Evolutionary conservation across 2,113 vertebrate species (phyloP).

Genomic region (Sturnus vulgaris): DNA sequence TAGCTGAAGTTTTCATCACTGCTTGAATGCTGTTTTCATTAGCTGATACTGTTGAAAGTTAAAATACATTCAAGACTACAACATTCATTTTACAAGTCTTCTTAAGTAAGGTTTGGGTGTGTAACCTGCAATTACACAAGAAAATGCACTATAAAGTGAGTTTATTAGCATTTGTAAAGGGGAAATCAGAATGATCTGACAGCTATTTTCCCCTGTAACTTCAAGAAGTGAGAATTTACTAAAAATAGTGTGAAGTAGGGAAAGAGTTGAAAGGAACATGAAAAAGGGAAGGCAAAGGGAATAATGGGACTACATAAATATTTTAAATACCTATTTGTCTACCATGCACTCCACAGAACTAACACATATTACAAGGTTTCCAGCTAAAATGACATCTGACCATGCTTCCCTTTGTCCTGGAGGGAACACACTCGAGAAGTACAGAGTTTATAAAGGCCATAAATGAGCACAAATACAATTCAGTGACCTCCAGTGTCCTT

Average conservation of each 20-base stretch:
- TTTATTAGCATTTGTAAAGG: constrained; percentile 2
- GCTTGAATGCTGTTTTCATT: not conserved
- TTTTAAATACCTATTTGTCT: not conserved
- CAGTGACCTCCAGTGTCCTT: constrained; percentile 56
- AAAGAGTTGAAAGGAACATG: not conserved
- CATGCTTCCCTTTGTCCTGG: not conserved
- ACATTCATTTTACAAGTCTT: not conserved
- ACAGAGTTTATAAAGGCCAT: not conserved
- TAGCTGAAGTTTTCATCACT: not conserved
- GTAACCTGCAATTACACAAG: constrained; percentile 27
- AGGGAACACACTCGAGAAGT: not conserved
- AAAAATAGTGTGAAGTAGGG: not conserved
- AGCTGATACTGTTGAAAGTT: not conserved
- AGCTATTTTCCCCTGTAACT: not conserved
- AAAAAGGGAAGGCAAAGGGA: not conserved
- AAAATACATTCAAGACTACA: not conserved
- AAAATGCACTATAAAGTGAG: constrained; percentile 1
- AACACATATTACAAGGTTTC: not conserved
- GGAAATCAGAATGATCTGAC: not conserved
- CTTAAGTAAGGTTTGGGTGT: not conserved
- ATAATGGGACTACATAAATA: not conserved
- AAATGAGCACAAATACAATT: constrained; percentile 1
- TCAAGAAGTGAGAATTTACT: not conserved
- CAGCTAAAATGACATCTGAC: not conserved
- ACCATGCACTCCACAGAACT: not conserved